These are phyloP conservation scores for Polylopha cassiicola DNA, from an alignment of 2,888 invertebrate genomes.

Conservation along the genomic window DNA sequence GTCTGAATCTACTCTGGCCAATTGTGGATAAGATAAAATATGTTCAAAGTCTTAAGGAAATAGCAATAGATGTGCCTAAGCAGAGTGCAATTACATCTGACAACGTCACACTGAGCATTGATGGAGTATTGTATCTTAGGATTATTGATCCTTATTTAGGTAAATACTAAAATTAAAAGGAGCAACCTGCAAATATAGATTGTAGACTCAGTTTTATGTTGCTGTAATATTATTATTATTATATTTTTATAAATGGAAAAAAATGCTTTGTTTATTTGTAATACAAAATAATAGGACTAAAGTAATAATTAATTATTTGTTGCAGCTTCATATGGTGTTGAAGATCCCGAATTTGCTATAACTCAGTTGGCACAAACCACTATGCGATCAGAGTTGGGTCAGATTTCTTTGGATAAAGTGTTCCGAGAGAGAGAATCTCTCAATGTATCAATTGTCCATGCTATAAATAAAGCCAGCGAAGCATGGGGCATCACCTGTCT, in stretches of 20 bases:
- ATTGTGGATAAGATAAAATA: slow-evolving; percentile 95
- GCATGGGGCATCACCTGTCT: slow-evolving; percentile 99
- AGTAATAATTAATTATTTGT: slow-evolving; percentile 20
- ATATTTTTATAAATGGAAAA: too few species aligned
- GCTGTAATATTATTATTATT: too few species aligned
- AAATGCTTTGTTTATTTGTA: background rate
- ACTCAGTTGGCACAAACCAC: slow-evolving; percentile 99
- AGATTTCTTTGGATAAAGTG: slow-evolving; percentile 97
- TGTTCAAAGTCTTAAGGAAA: slow-evolving; percentile 99
- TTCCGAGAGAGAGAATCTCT: slow-evolving; percentile 97
- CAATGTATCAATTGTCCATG: slow-evolving; percentile 95
- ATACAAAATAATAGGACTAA: too few species aligned
- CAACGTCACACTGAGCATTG: slow-evolving; percentile 97
- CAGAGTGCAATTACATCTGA: slow-evolving; percentile 99
- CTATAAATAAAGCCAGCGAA: slow-evolving; percentile 98
- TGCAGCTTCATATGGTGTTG: slow-evolving; percentile 95
- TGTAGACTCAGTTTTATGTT: too few species aligned
- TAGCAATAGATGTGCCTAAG: slow-evolving; percentile 99
- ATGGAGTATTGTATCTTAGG: slow-evolving; percentile 96
- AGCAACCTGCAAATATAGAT: too few species aligned
- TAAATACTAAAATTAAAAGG: slow-evolving; percentile 30
- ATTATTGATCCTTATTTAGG: slow-evolving; percentile 96
- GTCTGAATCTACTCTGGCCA: slow-evolving; percentile 94
- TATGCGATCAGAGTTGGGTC: slow-evolving; percentile 99
- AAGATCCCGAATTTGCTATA: slow-evolving; percentile 99